phyloP scores from a whole-genome alignment of 2,797 vertebrate species.

The Phoebastria nigripes region DNA sequence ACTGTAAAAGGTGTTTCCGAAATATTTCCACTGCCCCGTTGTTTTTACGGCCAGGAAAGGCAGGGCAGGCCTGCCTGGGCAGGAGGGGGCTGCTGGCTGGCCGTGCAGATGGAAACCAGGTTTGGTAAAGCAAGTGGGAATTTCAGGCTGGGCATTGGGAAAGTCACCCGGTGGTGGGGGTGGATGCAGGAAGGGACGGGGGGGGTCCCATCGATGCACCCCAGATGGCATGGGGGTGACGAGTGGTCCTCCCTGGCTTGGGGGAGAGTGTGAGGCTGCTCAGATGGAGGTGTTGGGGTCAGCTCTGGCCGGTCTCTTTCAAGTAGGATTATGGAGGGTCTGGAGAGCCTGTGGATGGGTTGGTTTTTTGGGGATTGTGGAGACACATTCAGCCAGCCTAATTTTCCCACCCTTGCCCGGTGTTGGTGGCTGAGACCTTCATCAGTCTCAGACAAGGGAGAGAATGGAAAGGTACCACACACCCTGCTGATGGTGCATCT shows the following conservation, averaged over 20 bases:
- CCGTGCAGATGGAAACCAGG: not conserved
- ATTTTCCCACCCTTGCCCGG: not conserved
- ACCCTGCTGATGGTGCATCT: not conserved
- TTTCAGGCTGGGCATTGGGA: not conserved
- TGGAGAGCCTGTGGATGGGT: not conserved
- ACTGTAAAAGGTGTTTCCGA: constrained; percentile 56
- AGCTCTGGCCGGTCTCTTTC: not conserved
- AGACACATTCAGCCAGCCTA: not conserved
- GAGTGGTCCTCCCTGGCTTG: not conserved
- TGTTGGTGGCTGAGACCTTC: not conserved
- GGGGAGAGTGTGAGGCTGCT: not conserved
- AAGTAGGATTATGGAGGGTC: not conserved
- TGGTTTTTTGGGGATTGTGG: not conserved
- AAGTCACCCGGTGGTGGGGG: not conserved
- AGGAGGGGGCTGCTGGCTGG: not conserved
- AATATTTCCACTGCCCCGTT: constrained; percentile 50
- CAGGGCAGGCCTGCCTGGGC: constrained; percentile 32
- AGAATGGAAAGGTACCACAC: not conserved
- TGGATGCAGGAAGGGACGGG: not conserved
- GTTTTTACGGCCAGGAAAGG: constrained; percentile 49
- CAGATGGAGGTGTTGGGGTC: not conserved
- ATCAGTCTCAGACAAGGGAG: not conserved
- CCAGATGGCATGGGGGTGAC: rapidly evolving
- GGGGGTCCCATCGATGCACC: not conserved
- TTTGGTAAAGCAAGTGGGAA: not conserved